Percentiles rank a stretch among this genome's conserved stretches.
Conservation (phyloP, 2,888 invertebrate genomes). For the Lamproptera curius region DNA sequence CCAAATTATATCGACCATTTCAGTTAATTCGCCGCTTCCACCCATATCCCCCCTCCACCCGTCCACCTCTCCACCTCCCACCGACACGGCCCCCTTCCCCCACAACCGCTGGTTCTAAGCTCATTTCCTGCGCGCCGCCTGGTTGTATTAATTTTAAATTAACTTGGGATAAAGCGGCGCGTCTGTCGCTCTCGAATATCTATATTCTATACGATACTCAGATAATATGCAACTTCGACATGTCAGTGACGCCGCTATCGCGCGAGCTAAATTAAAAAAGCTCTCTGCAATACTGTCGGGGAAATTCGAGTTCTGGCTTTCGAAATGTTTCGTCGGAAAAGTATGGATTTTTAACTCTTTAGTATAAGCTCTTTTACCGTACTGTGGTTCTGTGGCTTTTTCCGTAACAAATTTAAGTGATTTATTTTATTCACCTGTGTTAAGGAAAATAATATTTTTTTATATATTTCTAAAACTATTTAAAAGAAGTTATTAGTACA, state of each 20-base stretch:
- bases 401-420: too few relatives aligned
- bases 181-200: conserved; percentile 13
- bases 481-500: too few relatives aligned
- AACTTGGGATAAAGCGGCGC: conserved; percentile 76
- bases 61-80: conserved; percentile 30
- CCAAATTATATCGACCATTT: conserved; percentile 47
- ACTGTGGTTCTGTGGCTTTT: too few relatives aligned
- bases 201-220: conserved; percentile 3
- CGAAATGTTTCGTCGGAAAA: too few relatives aligned
- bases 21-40: conserved; percentile 51
- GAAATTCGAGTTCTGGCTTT: too few relatives aligned
- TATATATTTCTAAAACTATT: too few relatives aligned
- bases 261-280: neutral
- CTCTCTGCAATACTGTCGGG: too few relatives aligned
- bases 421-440: too few relatives aligned
- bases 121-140: conserved; percentile 84
- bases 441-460: too few relatives aligned
- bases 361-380: too few relatives aligned
- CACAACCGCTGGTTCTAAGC: conserved; percentile 73
- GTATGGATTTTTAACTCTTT: too few relatives aligned
- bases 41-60: conserved; percentile 28
- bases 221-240: neutral
- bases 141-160: conserved; percentile 86
- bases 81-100: conserved; percentile 36
- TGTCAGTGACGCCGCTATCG: neutral